Conservation (phyloP, 2,113 vertebrate species). For the Petaurus breviceps region DNA sequence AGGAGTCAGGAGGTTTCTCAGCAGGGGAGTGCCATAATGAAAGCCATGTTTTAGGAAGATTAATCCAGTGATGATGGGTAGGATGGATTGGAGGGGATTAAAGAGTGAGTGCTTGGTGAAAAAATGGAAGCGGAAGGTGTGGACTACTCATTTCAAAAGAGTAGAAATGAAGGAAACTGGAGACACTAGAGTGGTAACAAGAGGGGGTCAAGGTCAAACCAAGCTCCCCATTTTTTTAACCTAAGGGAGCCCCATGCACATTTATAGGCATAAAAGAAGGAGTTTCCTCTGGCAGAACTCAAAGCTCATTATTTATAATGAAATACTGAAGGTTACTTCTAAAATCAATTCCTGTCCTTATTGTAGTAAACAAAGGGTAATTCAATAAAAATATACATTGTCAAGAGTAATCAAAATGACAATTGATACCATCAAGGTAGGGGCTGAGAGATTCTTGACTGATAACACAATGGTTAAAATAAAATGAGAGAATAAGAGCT, state of each 20-base stretch:
- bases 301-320: neutral
- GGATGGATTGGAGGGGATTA: neutral
- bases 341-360: neutral
- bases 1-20: neutral
- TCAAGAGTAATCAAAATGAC: neutral
- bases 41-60: neutral
- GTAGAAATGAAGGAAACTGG: neutral
- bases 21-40: neutral
- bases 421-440: neutral
- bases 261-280: neutral
- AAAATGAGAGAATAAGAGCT: neutral
- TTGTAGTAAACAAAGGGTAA: neutral
- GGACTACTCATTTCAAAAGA: neutral
- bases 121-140: neutral
- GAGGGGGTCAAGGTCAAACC: neutral
- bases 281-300: neutral
- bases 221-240: neutral
- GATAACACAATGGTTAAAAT: neutral
- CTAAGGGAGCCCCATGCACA: neutral
- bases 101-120: neutral
- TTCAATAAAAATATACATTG: neutral
- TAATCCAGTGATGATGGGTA: neutral
- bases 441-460: neutral
- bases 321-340: neutral
- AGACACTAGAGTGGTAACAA: neutral